Percentiles rank a stretch among this genome's conserved stretches.
phyloP scores from a whole-genome alignment of 1,140 invertebrate genomes.

The Harpegnathos saltator region DNA sequence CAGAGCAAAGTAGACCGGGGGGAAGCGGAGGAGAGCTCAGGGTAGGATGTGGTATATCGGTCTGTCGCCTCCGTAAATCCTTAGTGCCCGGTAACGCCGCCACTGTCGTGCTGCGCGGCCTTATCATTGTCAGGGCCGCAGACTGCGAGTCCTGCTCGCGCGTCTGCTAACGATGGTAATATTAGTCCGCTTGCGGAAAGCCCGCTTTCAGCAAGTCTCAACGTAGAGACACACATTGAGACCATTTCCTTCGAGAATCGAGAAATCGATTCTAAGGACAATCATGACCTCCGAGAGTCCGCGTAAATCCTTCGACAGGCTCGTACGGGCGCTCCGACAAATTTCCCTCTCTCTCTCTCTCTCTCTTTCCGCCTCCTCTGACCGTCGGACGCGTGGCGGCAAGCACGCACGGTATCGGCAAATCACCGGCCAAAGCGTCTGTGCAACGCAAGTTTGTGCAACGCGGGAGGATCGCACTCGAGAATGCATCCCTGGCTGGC shows the following conservation, averaged over 20 bases:
- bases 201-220: no score
- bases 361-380: no score
- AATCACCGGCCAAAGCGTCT: not conserved
- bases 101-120: constrained; percentile 71
- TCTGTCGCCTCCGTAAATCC: constrained; percentile 79
- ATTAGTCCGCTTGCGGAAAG: no score
- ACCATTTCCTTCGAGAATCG: no score
- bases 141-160: constrained; percentile 28
- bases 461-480: constrained; percentile 19
- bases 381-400: no score
- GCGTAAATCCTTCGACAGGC: no score
- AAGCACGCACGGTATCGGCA: not conserved
- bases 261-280: no score
- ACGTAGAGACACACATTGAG: no score
- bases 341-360: no score
- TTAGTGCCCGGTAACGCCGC: constrained; percentile 73
- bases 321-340: no score
- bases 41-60: constrained; percentile 76
- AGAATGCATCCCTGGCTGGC: constrained; percentile 75
- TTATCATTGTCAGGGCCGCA: constrained; percentile 79
- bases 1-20: constrained; percentile 69
- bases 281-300: no score
- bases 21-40: constrained; percentile 65
- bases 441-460: not conserved
- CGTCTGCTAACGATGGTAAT: constrained; percentile 52